phyloP scores from a whole-genome alignment of 2,888 invertebrate genomes.

The Trissoscelio sp. region DNA sequence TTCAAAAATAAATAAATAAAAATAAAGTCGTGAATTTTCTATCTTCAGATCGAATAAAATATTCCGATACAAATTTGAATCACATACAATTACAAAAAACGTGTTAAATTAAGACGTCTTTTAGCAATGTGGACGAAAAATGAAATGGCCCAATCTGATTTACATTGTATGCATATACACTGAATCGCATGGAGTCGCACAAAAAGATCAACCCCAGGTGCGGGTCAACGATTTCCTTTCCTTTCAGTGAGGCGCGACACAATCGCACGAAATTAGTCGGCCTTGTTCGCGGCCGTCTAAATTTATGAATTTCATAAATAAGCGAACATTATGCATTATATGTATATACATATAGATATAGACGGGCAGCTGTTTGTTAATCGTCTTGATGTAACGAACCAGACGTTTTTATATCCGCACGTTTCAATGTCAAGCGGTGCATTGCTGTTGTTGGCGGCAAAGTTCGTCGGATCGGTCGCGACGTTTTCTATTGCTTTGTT shows the following conservation, averaged over 20 bases:
- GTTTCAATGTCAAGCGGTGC: constrained; percentile 53
- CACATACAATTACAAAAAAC: no score
- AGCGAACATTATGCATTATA: constrained; percentile 41
- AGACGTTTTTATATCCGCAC: constrained; percentile 50
- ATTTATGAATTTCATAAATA: constrained; percentile 67
- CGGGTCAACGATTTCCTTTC: constrained; percentile 69
- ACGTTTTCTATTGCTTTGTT: constrained; percentile 43
- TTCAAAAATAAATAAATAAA: no score
- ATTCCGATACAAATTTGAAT: no score
- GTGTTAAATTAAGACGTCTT: no score
- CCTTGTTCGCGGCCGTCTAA: constrained; percentile 69
- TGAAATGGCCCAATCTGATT: constrained; percentile 27
- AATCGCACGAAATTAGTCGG: constrained; percentile 62
- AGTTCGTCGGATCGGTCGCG: constrained; percentile 31
- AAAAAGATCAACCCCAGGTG: constrained; percentile 55
- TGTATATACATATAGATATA: no score
- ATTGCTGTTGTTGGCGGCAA: constrained; percentile 3
- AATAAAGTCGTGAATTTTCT: no score
- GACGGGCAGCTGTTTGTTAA: constrained; percentile 61
- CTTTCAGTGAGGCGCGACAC: constrained; percentile 56
- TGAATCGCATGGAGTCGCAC: constrained; percentile 6
- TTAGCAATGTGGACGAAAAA: constrained; percentile 8
- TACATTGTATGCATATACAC: constrained; percentile 43
- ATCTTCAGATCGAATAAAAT: no score
- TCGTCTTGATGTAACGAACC: constrained; percentile 57